Evolutionary conservation across 2,888 invertebrate species (phyloP).

Genomic region (Limnephilus marmoratus): DNA sequence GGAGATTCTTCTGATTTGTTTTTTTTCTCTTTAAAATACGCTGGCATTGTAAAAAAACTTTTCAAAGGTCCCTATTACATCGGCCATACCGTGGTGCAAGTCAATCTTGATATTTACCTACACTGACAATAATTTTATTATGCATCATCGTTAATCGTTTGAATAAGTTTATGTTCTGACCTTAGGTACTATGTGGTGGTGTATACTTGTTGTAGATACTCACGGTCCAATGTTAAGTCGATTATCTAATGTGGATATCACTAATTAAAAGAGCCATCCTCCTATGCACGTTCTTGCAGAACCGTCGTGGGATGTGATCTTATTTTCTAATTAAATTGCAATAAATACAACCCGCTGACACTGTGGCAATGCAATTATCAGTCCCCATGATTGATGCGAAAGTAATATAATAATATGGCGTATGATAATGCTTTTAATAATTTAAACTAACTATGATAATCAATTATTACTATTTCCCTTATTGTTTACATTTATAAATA

Average conservation of each 20-base stretch:
- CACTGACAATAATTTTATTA: not conserved
- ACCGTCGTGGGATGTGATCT: constrained; percentile 43
- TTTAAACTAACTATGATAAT: constrained; percentile 42
- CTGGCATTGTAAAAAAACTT: not conserved
- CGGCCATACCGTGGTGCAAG: not conserved
- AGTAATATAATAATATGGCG: not conserved
- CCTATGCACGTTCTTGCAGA: constrained; percentile 20
- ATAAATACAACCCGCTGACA: constrained; percentile 36
- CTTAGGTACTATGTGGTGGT: not conserved
- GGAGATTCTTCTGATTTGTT: constrained; percentile 21
- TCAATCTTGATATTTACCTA: not conserved
- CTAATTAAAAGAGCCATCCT: constrained; percentile 46
- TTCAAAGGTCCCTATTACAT: not conserved
- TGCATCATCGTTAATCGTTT: not conserved
- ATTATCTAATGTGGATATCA: constrained; percentile 44
- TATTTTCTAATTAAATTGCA: constrained; percentile 50
- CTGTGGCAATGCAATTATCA: constrained; percentile 29
- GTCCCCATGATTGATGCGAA: constrained; percentile 39
- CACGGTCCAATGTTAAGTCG: constrained; percentile 21
- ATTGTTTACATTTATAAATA: constrained; percentile 23
- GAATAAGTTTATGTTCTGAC: not conserved
- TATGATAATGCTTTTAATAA: constrained; percentile 42
- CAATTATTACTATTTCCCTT: constrained; percentile 37
- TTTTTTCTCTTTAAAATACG: not conserved
- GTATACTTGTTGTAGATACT: not conserved